Percentiles rank a stretch among this genome's conserved stretches.
Conservation (phyloP, 2,797 vertebrate species). For the Danio albolineatus region DNA sequence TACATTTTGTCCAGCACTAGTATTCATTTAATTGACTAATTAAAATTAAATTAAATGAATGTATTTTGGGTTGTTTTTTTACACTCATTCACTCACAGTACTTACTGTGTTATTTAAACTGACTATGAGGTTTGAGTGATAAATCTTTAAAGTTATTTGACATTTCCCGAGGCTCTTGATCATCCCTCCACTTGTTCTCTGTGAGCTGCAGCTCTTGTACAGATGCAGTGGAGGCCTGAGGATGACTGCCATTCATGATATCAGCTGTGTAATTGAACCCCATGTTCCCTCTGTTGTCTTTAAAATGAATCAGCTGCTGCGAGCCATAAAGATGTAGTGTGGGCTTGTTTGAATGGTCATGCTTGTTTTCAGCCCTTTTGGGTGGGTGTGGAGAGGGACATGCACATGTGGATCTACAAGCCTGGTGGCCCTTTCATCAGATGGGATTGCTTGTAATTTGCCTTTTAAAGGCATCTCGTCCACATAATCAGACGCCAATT, state of each 20-base stretch:
- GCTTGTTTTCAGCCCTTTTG: constrained; percentile 69
- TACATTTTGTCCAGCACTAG: no score
- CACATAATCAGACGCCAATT: constrained; percentile 69
- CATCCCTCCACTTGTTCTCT: background rate
- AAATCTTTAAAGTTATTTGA: background rate
- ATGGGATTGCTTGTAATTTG: constrained; percentile 75
- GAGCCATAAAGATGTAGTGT: constrained; percentile 70
- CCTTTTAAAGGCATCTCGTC: constrained; percentile 76
- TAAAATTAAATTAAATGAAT: background rate
- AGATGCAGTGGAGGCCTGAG: constrained; percentile 5
- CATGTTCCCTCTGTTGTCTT: constrained; percentile 66
- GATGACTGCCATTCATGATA: constrained; percentile 62
- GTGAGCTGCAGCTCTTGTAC: background rate
- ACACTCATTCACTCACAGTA: no score
- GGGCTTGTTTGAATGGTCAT: constrained; percentile 69
- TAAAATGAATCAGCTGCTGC: constrained; percentile 71
- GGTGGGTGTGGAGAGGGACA: constrained; percentile 68
- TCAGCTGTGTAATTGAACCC: constrained; percentile 72
- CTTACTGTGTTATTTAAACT: no score
- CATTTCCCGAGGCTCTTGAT: background rate
- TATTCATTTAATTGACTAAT: no score
- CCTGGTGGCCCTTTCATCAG: constrained; percentile 71
- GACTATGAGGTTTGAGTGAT: background rate
- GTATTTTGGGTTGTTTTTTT: background rate
- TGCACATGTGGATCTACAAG: constrained; percentile 65